Evolutionary conservation across 2,888 invertebrate genomes (phyloP).

Genomic region (Caenorhabditis sp.): DNA sequence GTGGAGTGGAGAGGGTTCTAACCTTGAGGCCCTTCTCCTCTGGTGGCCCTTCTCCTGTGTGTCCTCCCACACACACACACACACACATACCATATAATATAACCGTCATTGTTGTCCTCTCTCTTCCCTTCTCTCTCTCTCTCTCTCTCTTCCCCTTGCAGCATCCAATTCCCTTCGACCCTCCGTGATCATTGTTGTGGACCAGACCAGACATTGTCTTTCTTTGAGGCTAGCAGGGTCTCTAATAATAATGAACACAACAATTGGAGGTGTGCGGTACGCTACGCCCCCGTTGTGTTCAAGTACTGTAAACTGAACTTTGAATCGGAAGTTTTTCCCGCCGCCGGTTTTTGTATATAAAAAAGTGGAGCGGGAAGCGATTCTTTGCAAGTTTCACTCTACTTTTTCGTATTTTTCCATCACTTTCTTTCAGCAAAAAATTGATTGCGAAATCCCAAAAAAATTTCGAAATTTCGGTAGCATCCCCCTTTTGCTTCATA

Average conservation of each 20-base stretch:
- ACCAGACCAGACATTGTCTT: conserved; percentile 48
- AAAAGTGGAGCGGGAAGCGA: neutral
- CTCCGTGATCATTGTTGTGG: conserved; percentile 46
- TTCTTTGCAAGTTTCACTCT: too few relatives aligned
- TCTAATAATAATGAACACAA: conserved; percentile 45
- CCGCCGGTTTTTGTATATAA: neutral
- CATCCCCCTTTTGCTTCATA: neutral
- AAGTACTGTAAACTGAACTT: conserved; percentile 30
- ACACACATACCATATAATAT: conserved; percentile 56
- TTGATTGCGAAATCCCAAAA: neutral
- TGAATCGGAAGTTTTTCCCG: too few relatives aligned
- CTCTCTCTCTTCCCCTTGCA: neutral
- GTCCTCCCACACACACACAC: conserved; percentile 35
- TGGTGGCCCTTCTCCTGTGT: conserved; percentile 10
- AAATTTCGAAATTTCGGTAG: neutral
- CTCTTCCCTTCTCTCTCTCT: neutral
- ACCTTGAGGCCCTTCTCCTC: conserved; percentile 39
- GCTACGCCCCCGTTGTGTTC: conserved; percentile 1
- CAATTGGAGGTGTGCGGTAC: neutral
- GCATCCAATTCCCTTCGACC: conserved; percentile 37
- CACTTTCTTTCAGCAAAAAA: neutral
- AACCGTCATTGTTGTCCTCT: conserved; percentile 48
- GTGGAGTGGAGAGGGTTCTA: conserved; percentile 39
- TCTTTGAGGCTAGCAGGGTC: conserved; percentile 5
- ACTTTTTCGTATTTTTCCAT: too few relatives aligned